Evolutionary conservation across 2,888 invertebrate genomes (phyloP), one percentile per base, ranked within the genome.

Genomic region (Caenorhabditis sp.): DNA sequence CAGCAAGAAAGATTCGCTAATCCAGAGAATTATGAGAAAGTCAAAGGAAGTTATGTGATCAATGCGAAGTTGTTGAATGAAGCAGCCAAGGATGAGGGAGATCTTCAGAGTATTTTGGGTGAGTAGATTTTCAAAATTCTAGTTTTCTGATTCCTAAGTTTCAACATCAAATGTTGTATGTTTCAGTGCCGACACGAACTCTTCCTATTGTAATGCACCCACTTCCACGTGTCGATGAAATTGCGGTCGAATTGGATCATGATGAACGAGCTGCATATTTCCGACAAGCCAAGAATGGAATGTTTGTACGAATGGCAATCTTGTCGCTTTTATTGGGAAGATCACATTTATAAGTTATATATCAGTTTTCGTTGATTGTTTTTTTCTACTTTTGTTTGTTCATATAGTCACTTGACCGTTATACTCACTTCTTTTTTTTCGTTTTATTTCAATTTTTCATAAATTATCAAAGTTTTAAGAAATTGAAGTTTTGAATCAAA

Each of bases 191-290:
- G 14, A 64, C 59, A 23, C 67, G 78, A 17, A 65, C 68, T 12
- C 76, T 77, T 17, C 86, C 86, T 14, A 82, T 85, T 59, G 82
- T 99, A 17, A 93, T 99, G 93, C 99, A 99, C 90, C 99, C 99
- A 0, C 89, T 99, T 75, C 99, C 99, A 0, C 91, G 99, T 54
- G 92, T 95, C 0, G 93, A 93, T 87, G 99, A 99, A 90, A 97
- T 99, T 82, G 95, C 95, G 81, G 91, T 93, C 0, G 94, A 95
- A 82, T 94, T 99, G 84, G 99, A 99, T 90, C 92, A 92, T 0
- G 99, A 99, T 90, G 80, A 83, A 95, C 95, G 99, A 60, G 97
- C 99, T 0, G 97, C 97, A 0, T 99, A 99, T 90, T 99, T 99
- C 91, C 91, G 97, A 23, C 99, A 99, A 90, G 96, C 95, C 0